phyloP scores from a whole-genome alignment of 2,797 vertebrate genomes.

The Kryptolebias ocellatus region DNA sequence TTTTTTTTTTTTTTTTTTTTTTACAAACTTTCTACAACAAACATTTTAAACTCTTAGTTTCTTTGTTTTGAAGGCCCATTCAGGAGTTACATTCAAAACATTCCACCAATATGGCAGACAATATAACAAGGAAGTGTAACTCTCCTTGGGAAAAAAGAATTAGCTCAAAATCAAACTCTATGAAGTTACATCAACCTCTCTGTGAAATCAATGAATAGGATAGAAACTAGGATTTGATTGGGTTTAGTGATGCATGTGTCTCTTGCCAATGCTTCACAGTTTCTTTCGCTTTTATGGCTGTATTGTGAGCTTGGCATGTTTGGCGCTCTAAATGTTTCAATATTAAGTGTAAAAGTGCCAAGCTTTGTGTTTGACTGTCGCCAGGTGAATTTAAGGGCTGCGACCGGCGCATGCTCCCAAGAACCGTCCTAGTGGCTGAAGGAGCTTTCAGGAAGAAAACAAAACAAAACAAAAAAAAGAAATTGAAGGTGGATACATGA shows the following conservation, averaged over 20 bases:
- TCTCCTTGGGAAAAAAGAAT: slow-evolving; percentile 51
- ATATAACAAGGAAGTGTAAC: slow-evolving; percentile 69
- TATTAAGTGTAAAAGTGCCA: slow-evolving; percentile 5
- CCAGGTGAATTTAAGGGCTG: slow-evolving; percentile 42
- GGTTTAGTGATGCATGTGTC: slow-evolving; percentile 33
- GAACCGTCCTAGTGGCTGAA: slow-evolving; percentile 33
- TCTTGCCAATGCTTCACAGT: slow-evolving; percentile 4
- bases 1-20: no score
- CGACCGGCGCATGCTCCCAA: slow-evolving; percentile 67
- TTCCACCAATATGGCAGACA: slow-evolving; percentile 86
- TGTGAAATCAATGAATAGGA: slow-evolving; percentile 28
- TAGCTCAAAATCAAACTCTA: slow-evolving; percentile 33
- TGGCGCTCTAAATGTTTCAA: slow-evolving; percentile 29
- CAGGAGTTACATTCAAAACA: slow-evolving; percentile 81
- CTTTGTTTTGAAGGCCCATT: slow-evolving; percentile 71
- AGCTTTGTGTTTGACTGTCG: slow-evolving; percentile 25
- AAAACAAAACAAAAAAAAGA: slow-evolving; percentile 5
- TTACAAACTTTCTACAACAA: slow-evolving; percentile 67
- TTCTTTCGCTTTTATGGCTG: slow-evolving; percentile 9
- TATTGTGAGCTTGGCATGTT: slow-evolving; percentile 37
- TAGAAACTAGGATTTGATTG: slow-evolving; percentile 57
- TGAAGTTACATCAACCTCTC: slow-evolving; percentile 31
- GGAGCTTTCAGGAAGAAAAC: background rate
- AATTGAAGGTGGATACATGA: slow-evolving; percentile 40
- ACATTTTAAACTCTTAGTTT: slow-evolving; percentile 57